These are phyloP conservation scores for Pogonomyrmex californicus DNA, from an alignment of 1,140 invertebrate species.

Conservation along the genomic window DNA sequence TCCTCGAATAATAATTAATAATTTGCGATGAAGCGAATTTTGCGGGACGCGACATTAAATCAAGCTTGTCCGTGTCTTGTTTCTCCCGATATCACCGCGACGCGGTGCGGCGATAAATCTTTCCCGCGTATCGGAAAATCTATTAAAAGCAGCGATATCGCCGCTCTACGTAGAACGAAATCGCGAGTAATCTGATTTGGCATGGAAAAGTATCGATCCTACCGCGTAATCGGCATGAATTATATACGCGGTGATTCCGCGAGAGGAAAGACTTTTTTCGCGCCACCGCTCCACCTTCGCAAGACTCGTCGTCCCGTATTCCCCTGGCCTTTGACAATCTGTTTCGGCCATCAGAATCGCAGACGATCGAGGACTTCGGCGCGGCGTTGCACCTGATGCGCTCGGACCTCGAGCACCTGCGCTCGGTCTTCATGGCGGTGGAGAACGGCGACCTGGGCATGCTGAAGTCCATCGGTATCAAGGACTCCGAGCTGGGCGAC, in stretches of 20 bases:
- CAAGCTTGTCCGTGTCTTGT: not conserved
- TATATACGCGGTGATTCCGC: too few species aligned
- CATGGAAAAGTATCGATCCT: not conserved
- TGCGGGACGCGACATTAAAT: not conserved
- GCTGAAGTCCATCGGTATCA: slow-evolving; percentile 97
- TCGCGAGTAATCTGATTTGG: not conserved
- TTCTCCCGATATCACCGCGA: not conserved
- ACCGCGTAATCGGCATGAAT: not conserved
- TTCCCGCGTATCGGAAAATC: slow-evolving; percentile 7
- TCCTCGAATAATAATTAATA: not conserved
- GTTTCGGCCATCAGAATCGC: slow-evolving; percentile 92
- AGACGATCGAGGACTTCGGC: slow-evolving; percentile 98
- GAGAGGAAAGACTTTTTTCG: not conserved
- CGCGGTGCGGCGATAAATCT: not conserved
- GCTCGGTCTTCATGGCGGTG: slow-evolving; percentile 98
- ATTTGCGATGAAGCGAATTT: not conserved
- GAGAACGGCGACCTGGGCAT: slow-evolving; percentile 97
- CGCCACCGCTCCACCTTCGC: not conserved
- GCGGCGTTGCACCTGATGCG: slow-evolving; percentile 94
- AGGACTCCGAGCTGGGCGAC: slow-evolving; percentile 98
- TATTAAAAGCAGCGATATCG: not conserved
- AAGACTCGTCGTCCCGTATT: not conserved
- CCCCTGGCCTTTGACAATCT: not conserved
- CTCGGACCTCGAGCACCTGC: slow-evolving; percentile 96
- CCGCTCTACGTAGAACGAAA: not conserved